Conservation (phyloP, 1,140 invertebrate species). For the Atta cephalotes region DNA sequence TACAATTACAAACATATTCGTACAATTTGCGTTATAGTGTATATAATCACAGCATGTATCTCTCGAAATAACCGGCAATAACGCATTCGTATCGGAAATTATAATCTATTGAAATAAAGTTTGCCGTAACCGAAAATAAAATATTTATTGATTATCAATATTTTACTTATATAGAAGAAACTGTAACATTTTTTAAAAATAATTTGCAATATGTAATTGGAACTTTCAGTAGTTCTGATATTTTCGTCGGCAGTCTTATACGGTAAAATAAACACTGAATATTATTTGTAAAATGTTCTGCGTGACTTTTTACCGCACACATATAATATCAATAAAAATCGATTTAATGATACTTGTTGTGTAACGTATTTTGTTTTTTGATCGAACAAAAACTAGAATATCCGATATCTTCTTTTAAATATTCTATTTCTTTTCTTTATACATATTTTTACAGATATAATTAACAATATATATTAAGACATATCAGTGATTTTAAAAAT, state of each 20-base stretch:
- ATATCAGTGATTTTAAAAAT: neutral
- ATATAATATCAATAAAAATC: too few relatives aligned
- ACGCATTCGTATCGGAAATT: neutral
- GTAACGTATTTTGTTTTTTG: neutral
- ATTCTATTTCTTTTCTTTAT: neutral
- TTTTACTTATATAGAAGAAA: neutral
- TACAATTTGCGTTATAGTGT: neutral
- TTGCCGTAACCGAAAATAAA: neutral
- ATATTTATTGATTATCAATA: conserved; percentile 10
- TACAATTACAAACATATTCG: neutral
- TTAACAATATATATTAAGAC: neutral
- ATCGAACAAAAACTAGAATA: neutral
- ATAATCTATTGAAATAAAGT: neutral
- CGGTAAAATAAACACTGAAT: neutral
- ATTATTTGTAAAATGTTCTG: neutral
- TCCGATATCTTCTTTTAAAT: neutral
- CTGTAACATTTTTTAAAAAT: neutral
- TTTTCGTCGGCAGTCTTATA: neutral
- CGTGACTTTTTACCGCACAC: neutral
- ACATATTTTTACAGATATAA: neutral
- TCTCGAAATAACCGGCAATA: conserved; percentile 15
- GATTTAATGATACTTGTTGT: neutral
- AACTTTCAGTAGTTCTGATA: neutral
- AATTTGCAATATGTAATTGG: neutral
- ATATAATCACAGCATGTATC: neutral